Percentiles rank a stretch among this genome's conserved stretches.
Evolutionary conservation across 2,888 invertebrate genomes (phyloP).

Genomic region (Temnothorax rugatulus): DNA sequence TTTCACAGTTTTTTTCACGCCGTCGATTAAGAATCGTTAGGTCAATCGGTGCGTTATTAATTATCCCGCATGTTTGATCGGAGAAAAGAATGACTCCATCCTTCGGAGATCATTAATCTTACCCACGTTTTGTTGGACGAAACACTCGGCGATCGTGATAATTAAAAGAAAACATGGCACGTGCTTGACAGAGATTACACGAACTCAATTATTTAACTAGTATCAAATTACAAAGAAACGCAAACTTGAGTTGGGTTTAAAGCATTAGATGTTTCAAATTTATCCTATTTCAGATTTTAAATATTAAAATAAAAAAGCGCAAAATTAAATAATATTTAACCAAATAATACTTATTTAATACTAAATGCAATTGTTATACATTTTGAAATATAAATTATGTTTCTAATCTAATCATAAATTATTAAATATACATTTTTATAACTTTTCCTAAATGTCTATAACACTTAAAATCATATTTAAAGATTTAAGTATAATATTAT

Average conservation of each 20-base stretch:
- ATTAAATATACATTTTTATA: background rate
- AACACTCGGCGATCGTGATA: constrained; percentile 21
- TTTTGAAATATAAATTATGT: background rate
- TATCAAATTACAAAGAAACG: background rate
- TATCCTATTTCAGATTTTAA: background rate
- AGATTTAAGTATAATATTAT: background rate
- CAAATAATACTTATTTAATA: background rate
- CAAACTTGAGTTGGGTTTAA: background rate
- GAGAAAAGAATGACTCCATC: background rate
- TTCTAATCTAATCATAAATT: background rate
- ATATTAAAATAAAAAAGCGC: background rate
- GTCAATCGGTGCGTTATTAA: constrained; percentile 50
- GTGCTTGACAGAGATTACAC: constrained; percentile 21
- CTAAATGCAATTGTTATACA: background rate
- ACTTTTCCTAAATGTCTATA: background rate
- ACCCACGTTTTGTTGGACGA: constrained; percentile 21
- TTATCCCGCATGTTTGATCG: constrained; percentile 45
- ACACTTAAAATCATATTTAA: background rate
- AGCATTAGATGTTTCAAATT: background rate
- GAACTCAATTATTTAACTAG: background rate
- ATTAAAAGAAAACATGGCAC: constrained; percentile 36
- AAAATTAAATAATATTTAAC: background rate
- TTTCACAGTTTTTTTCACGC: background rate
- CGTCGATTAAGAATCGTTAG: constrained; percentile 16
- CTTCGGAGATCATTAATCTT: constrained; percentile 42